Percentiles rank a stretch among this genome's conserved stretches.
Conservation (phyloP, 2,797 vertebrate species). For the Lerista edwardsae region DNA sequence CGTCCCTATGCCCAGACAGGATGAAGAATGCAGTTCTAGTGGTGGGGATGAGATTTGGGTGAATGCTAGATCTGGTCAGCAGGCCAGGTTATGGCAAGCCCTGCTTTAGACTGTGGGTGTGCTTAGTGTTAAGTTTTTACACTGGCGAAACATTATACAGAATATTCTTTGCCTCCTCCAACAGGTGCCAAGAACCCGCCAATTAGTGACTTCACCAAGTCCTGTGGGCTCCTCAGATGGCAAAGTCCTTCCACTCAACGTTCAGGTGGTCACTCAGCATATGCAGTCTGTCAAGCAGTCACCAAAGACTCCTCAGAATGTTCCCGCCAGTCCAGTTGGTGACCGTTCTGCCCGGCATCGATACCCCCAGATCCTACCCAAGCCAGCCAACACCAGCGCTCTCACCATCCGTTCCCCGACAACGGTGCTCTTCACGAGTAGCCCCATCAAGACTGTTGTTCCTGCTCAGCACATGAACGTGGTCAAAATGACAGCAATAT, state of each 20-base stretch:
- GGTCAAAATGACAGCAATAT: slow-evolving; percentile 95
- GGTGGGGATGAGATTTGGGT: too few species aligned
- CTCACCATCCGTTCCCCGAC: slow-evolving; percentile 92
- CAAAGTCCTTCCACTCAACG: slow-evolving; percentile 93
- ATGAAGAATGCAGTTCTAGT: too few species aligned
- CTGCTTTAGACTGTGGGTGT: too few species aligned
- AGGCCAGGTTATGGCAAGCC: too few species aligned
- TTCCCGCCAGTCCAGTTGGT: slow-evolving; percentile 84
- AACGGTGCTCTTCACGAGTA: slow-evolving; percentile 92
- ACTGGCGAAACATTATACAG: background rate
- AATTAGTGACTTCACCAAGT: slow-evolving; percentile 91
- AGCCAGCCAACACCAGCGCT: slow-evolving; percentile 87
- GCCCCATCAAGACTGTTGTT: slow-evolving; percentile 93
- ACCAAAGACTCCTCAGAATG: slow-evolving; percentile 89
- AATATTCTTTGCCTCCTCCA: slow-evolving; percentile 36
- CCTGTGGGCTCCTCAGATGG: slow-evolving; percentile 87
- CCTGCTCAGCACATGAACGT: slow-evolving; percentile 92
- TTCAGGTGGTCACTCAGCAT: slow-evolving; percentile 95
- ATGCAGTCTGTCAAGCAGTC: slow-evolving; percentile 91
- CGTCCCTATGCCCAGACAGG: too few species aligned
- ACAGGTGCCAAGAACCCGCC: slow-evolving; percentile 89
- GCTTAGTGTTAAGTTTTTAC: too few species aligned
- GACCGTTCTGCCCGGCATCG: slow-evolving; percentile 93
- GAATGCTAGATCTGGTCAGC: too few species aligned
- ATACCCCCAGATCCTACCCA: slow-evolving; percentile 95